These are phyloP conservation scores for Fistularia tabacaria DNA, from an alignment of 2,797 vertebrate genomes.

Conservation along the genomic window DNA sequence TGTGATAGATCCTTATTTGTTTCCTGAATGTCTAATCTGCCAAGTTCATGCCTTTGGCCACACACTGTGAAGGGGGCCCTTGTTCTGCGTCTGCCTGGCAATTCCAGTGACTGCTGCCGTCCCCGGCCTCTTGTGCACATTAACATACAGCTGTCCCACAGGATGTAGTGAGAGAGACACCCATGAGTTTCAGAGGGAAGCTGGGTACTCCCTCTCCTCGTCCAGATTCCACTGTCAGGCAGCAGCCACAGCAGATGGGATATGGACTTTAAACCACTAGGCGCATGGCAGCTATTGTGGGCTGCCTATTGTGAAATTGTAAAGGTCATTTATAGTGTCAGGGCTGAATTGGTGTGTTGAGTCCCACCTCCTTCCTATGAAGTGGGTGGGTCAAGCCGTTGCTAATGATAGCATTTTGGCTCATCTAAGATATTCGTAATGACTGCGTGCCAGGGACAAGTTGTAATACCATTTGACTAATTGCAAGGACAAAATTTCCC, in stretches of 20 bases:
- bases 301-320: slow-evolving; percentile 78
- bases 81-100: slow-evolving; percentile 80
- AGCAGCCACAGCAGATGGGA: slow-evolving; percentile 88
- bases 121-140: slow-evolving; percentile 88
- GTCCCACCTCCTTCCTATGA: slow-evolving; percentile 16
- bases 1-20: slow-evolving; percentile 74
- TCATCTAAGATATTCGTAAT: slow-evolving; percentile 30
- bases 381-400: slow-evolving; percentile 26
- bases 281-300: slow-evolving; percentile 82
- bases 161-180: slow-evolving; percentile 76
- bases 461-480: not conserved
- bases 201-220: slow-evolving; percentile 51
- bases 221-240: slow-evolving; percentile 57
- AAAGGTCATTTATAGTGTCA: slow-evolving; percentile 77
- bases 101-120: slow-evolving; percentile 85
- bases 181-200: slow-evolving; percentile 68
- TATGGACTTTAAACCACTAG: slow-evolving; percentile 83
- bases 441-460: slow-evolving; percentile 3
- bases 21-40: slow-evolving; percentile 91
- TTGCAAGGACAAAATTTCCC: too few relatives aligned
- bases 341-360: slow-evolving; percentile 40
- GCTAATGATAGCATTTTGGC: slow-evolving; percentile 37
- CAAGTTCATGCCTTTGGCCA: slow-evolving; percentile 85
- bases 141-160: slow-evolving; percentile 99
- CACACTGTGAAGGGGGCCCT: slow-evolving; percentile 83